phyloP scores from a whole-genome alignment of 2,797 vertebrate species.

The Muscicapa comitata region DNA sequence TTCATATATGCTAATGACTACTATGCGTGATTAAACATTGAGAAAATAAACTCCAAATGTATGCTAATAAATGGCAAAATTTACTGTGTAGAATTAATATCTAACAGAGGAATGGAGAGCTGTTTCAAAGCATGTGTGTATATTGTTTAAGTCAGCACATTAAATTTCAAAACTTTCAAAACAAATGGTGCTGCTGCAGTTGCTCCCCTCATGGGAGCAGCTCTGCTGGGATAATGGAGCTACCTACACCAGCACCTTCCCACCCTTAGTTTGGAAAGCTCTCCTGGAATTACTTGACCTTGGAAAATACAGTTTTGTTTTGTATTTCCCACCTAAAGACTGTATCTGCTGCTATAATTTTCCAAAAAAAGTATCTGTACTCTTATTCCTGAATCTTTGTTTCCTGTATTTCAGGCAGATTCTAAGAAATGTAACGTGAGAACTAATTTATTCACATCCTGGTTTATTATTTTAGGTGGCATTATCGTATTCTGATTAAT shows the following conservation, averaged over 20 bases:
- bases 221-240: background rate
- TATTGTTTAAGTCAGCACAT: background rate
- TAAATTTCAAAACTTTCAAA: background rate
- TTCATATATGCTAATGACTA: conserved; percentile 62
- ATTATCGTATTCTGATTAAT: background rate
- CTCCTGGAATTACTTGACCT: background rate
- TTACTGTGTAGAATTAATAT: conserved; percentile 31
- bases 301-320: background rate
- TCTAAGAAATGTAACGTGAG: background rate
- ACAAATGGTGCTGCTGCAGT: background rate
- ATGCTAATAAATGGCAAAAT: conserved; percentile 61
- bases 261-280: background rate
- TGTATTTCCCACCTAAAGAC: background rate
- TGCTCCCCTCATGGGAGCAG: background rate
- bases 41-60: conserved; percentile 57
- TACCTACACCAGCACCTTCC: background rate
- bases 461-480: background rate
- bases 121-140: background rate
- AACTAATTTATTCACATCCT: background rate
- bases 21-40: conserved; percentile 49
- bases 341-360: background rate
- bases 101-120: background rate
- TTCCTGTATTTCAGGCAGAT: background rate
- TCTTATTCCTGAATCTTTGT: background rate
- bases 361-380: fast-evolving